Evolutionary conservation across 2,113 vertebrate genomes (phyloP).

Genomic region (Cyrtonyx montezumae): DNA sequence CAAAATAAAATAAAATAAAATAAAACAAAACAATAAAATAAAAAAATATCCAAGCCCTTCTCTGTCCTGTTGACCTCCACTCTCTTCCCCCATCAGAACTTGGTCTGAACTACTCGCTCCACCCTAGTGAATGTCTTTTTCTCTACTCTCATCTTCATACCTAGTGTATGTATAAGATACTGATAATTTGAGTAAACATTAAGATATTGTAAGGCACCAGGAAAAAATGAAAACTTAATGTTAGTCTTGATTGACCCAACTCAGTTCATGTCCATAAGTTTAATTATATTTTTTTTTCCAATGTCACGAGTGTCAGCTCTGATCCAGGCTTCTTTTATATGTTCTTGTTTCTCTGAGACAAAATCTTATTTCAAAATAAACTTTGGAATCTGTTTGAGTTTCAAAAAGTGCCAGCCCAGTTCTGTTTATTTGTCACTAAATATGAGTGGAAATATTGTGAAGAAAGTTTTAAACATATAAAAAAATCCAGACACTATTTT

Average conservation of each 20-base stretch:
- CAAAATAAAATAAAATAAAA: too few species aligned
- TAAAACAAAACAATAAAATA: too few species aligned
- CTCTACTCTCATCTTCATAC: too few species aligned
- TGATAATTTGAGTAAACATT: background rate
- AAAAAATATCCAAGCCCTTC: too few species aligned
- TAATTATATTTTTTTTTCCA: background rate
- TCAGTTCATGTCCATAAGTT: background rate
- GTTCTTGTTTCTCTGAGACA: background rate
- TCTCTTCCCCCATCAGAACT: too few species aligned
- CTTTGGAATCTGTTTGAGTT: background rate
- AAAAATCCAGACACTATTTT: background rate
- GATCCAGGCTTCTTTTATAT: background rate
- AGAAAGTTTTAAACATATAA: background rate
- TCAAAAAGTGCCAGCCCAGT: background rate
- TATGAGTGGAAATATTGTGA: conserved; percentile 1
- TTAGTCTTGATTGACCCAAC: background rate
- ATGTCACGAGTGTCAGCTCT: background rate
- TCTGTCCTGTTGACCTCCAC: too few species aligned
- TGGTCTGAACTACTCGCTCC: too few species aligned
- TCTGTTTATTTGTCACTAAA: background rate
- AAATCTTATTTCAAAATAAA: background rate
- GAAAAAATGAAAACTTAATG: background rate
- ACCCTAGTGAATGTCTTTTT: too few species aligned
- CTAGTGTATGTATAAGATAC: background rate
- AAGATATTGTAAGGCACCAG: background rate